phyloP scores from a whole-genome alignment of 2,888 invertebrate species.

The Sphaerophoria taeniata region DNA sequence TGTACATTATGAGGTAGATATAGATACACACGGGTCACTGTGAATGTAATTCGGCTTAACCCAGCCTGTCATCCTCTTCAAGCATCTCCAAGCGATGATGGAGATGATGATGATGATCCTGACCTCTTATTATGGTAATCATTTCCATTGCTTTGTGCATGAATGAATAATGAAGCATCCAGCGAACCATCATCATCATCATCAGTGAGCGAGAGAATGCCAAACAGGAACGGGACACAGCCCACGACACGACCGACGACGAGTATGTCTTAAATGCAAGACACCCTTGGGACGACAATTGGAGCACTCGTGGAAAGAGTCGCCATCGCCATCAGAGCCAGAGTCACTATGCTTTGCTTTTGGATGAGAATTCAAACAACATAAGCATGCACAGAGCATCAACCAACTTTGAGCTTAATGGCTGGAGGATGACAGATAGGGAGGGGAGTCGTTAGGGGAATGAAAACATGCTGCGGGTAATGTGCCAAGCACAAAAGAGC shows the following conservation, averaged over 20 bases:
- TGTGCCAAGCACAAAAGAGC: slow-evolving; percentile 36
- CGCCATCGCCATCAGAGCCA: background rate
- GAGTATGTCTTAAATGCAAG: slow-evolving; percentile 63
- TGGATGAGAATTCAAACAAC: slow-evolving; percentile 13
- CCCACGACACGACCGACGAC: background rate
- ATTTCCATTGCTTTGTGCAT: slow-evolving; percentile 55
- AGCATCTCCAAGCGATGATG: background rate
- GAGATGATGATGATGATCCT: slow-evolving; percentile 57
- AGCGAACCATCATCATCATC: slow-evolving; percentile 7
- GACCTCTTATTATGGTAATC: slow-evolving; percentile 72
- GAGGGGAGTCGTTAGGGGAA: background rate
- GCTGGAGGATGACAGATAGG: background rate
- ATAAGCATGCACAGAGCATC: background rate
- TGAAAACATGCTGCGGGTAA: slow-evolving; percentile 25
- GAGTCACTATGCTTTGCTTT: slow-evolving; percentile 4
- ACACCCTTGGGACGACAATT: slow-evolving; percentile 59
- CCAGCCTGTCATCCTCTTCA: background rate
- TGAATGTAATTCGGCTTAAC: slow-evolving; percentile 15
- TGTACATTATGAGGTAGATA: slow-evolving; percentile 9
- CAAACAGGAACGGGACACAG: slow-evolving; percentile 10
- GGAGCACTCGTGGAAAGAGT: slow-evolving; percentile 38
- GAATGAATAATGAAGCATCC: slow-evolving; percentile 67
- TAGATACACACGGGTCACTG: slow-evolving; percentile 48
- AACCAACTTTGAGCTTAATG: background rate
- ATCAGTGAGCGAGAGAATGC: background rate